A percentile compares a stretch with the other conserved stretches of the same genome.
These are phyloP conservation scores for Synergus gifuensis DNA, from an alignment of 2,888 invertebrate genomes.

Conservation along the genomic window DNA sequence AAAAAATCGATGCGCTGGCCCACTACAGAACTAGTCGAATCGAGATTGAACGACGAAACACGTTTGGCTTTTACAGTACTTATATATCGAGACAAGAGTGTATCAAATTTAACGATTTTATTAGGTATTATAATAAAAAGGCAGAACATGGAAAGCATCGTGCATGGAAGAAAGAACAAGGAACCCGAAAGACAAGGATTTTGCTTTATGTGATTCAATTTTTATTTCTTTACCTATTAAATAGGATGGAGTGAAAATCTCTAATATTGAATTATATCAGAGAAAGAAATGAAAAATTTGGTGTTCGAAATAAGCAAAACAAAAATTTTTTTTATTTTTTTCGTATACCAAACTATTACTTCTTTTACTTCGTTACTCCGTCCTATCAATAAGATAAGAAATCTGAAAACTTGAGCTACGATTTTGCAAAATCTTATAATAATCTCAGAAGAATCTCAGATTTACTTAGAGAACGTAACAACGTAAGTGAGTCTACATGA, in stretches of 20 bases:
- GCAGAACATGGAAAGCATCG: constrained; percentile 25
- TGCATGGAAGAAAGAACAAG: constrained; percentile 45
- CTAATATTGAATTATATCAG: too few relatives aligned
- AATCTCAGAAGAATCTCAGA: constrained; percentile 36
- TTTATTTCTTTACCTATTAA: constrained; percentile 42
- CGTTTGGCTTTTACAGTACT: constrained; percentile 55
- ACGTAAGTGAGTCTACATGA: not conserved
- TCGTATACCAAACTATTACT: not conserved
- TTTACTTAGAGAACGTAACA: not conserved
- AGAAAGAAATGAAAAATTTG: too few relatives aligned
- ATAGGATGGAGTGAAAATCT: not conserved
- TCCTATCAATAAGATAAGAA: not conserved
- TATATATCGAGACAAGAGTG: constrained; percentile 45
- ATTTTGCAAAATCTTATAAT: not conserved
- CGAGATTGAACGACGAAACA: constrained; percentile 55
- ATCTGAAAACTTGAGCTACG: not conserved
- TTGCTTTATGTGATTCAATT: constrained; percentile 52
- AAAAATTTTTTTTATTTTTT: not conserved
- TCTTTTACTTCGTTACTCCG: not conserved
- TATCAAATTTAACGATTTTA: constrained; percentile 21
- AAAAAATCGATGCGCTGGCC: not conserved
- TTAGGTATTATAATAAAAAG: constrained; percentile 36
- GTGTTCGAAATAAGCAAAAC: too few relatives aligned
- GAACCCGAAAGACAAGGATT: constrained; percentile 52
- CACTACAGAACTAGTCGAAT: constrained; percentile 56